Evolutionary conservation across 1,140 invertebrate species (phyloP), one percentile per base, ranked within the genome.

Genomic region (Holcopasites calliopsidis): DNA sequence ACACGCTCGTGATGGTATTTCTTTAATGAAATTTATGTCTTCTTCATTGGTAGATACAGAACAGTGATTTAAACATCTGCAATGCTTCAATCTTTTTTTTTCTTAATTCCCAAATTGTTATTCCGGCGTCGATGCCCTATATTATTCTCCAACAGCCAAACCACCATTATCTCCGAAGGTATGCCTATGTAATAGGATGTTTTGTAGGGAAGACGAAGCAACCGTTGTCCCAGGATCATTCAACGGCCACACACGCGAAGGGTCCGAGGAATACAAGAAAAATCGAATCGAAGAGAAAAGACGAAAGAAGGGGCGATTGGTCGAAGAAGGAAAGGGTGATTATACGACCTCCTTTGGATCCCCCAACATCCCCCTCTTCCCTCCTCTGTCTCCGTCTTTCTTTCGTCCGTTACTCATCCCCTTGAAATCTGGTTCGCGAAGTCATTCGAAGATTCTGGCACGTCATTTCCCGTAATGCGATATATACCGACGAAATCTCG

Each of bases 381-480:
- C 44, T 38, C 33, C 33, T 40, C 33, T n/a, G 26, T 55, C 35
- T 42, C 31, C 62, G 58, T 23, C 66, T 55, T 66, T 42, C 71
- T 62, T 42, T 21, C 44, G 42, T 52, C 61, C 38, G 31, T 62
- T 58, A 62, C 73, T 69, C 69, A 42, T 31, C 50, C 52, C 66
- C 11, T 2, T 49, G 28, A 40, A n/a, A 47, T 66, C 76, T 47
- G 76, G 79, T 79, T 81, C 76, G 84, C 71, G 79, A 66, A 86
- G 83, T 86, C 85, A 85, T 87, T 84, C 75, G 76, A 76, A 49
- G 76, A 80, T 84, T 86, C 49, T 84, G 83, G 85, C 84, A 75
- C 84, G 88, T 90, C 88, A 89, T 83, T 90, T 90, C 84, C 87
- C 85, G 85, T 84, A 90, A 88, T 88, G 85, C 86, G 85, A 88